phyloP scores from a whole-genome alignment of 2,888 invertebrate species.

The Hypercompe scribonia region DNA sequence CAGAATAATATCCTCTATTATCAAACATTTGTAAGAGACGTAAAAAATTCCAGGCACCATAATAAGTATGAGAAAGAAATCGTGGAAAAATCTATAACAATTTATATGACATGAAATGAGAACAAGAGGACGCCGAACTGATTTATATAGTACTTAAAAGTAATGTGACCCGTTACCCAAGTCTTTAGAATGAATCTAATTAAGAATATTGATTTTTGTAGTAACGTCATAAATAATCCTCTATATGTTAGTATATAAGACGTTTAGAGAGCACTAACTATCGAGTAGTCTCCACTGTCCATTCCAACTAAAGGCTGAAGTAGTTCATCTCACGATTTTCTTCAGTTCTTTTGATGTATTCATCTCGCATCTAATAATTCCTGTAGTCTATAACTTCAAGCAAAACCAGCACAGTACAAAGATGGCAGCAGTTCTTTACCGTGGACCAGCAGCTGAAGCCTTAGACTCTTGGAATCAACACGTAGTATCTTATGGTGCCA shows the following conservation, averaged over 20 bases:
- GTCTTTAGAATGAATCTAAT: constrained; percentile 66
- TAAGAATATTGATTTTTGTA: constrained; percentile 81
- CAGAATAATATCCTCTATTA: too few relatives aligned
- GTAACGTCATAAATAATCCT: constrained; percentile 74
- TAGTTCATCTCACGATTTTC: constrained; percentile 86
- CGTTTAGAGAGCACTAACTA: constrained; percentile 47
- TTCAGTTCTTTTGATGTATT: too few relatives aligned
- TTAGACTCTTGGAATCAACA: constrained; percentile 81
- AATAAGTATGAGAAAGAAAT: too few relatives aligned
- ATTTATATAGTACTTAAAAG: background rate
- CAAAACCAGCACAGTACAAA: constrained; percentile 36
- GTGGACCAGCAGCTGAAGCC: constrained; percentile 78
- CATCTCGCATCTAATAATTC: too few relatives aligned
- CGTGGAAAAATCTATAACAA: too few relatives aligned
- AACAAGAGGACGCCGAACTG: too few relatives aligned
- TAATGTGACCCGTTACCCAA: background rate
- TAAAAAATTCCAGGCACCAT: too few relatives aligned
- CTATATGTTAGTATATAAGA: constrained; percentile 75
- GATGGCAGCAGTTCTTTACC: constrained; percentile 70
- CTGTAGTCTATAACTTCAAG: background rate
- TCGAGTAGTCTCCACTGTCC: constrained; percentile 82
- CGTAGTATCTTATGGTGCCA: constrained; percentile 82
- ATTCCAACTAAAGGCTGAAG: constrained; percentile 82
- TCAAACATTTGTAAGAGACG: too few relatives aligned
- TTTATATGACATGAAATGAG: too few relatives aligned